Conservation (phyloP, 2,797 vertebrate species). For the Pterois miles region DNA sequence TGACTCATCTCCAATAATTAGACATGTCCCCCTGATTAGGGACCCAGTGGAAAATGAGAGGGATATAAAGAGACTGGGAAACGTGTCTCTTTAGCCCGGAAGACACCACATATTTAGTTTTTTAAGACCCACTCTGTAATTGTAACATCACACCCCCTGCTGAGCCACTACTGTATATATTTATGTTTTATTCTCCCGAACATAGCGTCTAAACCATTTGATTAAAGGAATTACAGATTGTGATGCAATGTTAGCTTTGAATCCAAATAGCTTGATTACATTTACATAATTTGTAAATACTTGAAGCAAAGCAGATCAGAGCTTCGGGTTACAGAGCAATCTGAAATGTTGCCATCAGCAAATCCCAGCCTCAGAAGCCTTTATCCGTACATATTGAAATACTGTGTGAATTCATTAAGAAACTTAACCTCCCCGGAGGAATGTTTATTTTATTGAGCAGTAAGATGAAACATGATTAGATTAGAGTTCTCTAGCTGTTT, state of each 20-base stretch:
- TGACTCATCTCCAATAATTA: conserved; percentile 67
- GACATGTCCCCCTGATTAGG: conserved; percentile 61
- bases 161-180: conserved; percentile 23
- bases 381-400: conserved; percentile 39
- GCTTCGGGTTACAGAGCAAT: conserved; percentile 25
- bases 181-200: conserved; percentile 17
- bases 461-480: conserved; percentile 25
- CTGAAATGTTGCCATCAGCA: conserved; percentile 43
- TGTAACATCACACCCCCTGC: conserved; percentile 20
- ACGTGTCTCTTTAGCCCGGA: conserved; percentile 13
- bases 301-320: conserved; percentile 29
- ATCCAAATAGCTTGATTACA: conserved; percentile 44
- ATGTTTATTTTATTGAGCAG: conserved; percentile 45
- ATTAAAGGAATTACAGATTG: conserved; percentile 32
- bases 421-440: conserved; percentile 18
- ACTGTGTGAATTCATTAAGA: conserved; percentile 48
- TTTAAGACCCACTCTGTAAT: conserved; percentile 29
- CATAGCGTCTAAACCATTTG: conserved; percentile 20
- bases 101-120: conserved; percentile 27
- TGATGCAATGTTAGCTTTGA: conserved; percentile 25
- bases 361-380: conserved; percentile 26
- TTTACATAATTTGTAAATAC: conserved; percentile 42
- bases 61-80: conserved; percentile 34
- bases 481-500: background rate
- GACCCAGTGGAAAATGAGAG: conserved; percentile 52